Evolutionary conservation across 2,113 vertebrate genomes (phyloP).

Genomic region (Egretta garzetta): DNA sequence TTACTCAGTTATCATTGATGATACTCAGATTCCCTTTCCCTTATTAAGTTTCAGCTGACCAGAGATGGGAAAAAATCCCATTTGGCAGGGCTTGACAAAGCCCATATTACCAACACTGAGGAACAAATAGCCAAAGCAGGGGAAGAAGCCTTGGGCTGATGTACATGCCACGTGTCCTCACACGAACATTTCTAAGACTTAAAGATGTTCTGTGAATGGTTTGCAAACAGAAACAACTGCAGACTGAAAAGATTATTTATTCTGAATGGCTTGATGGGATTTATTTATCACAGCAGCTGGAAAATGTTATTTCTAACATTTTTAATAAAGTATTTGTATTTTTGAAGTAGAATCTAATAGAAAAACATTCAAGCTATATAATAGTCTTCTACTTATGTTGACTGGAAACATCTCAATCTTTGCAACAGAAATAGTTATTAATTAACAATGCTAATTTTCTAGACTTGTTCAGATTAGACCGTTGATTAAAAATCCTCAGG

Average conservation of each 20-base stretch:
- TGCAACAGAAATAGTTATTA: neutral
- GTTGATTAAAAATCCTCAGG: constrained; percentile 29
- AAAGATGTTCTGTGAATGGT: neutral
- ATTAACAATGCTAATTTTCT: constrained; percentile 30
- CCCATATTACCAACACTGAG: neutral
- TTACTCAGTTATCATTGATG: neutral
- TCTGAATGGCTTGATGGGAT: neutral
- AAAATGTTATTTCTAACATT: neutral
- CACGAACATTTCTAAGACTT: neutral
- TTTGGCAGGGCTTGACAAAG: neutral
- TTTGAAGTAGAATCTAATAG: neutral
- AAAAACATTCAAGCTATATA: neutral
- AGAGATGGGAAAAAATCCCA: neutral
- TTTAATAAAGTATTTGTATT: neutral
- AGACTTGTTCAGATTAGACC: constrained; percentile 33
- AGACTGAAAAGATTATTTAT: neutral
- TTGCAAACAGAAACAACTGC: neutral
- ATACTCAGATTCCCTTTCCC: neutral
- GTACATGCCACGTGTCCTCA: neutral
- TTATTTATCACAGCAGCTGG: neutral
- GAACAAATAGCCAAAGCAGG: neutral
- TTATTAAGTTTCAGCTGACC: neutral
- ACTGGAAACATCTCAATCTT: neutral
- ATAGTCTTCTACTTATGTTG: neutral
- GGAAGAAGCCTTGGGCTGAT: neutral